Percentiles rank a stretch among this genome's conserved stretches.
Conservation (phyloP, 53 echinoderm and acorn worm genomes). For the Hippasteria phrygiana region DNA sequence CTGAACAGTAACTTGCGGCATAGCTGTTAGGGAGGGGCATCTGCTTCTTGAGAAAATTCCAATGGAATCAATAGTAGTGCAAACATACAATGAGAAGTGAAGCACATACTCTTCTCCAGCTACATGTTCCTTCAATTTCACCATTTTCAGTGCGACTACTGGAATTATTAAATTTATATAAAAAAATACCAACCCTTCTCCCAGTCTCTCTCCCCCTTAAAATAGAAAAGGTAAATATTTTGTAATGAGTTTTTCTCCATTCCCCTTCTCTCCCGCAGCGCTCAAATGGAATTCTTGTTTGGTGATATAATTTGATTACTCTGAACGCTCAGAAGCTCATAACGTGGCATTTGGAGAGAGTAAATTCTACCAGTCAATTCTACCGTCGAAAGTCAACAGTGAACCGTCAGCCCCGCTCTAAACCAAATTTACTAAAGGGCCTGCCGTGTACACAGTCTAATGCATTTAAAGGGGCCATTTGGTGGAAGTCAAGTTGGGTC, state of each 20-base stretch:
- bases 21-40: too few relatives aligned
- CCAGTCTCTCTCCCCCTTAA: not conserved
- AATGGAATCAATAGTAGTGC: too few relatives aligned
- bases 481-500: not conserved
- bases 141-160: too few relatives aligned
- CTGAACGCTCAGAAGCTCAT: not conserved
- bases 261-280: not conserved
- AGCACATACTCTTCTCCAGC: too few relatives aligned
- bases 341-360: constrained; percentile 10
- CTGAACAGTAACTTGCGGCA: too few relatives aligned
- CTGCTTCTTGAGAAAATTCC: too few relatives aligned
- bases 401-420: not conserved
- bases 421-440: not conserved
- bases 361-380: not conserved
- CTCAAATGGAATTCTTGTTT: not conserved
- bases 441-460: constrained; percentile 15
- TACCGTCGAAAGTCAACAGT: constrained; percentile 8
- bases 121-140: too few relatives aligned
- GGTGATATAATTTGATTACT: not conserved
- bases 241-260: not conserved
- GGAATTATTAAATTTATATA: too few relatives aligned
- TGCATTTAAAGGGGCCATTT: constrained; percentile 30
- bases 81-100: too few relatives aligned
- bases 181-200: not conserved
- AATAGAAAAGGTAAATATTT: not conserved